phyloP scores from a whole-genome alignment of 2,113 vertebrate genomes.

The Tupaia tana region DNA sequence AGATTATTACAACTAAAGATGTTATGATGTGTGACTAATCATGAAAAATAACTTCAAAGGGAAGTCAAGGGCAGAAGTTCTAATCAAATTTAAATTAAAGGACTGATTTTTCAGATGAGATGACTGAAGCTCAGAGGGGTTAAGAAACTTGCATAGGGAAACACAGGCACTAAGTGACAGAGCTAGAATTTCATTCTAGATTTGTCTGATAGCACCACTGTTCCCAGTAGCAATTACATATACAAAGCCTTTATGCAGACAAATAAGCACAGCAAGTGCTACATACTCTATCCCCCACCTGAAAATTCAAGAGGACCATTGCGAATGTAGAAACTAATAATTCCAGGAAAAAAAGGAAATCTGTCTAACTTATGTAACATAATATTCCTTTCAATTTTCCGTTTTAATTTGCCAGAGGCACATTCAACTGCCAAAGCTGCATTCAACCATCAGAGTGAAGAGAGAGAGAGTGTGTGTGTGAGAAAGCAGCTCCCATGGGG shows the following conservation, averaged over 20 bases:
- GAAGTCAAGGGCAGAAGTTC: not conserved
- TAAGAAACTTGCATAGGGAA: not conserved
- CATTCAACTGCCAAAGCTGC: too few species aligned
- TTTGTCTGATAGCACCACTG: not conserved
- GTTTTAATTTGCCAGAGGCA: too few species aligned
- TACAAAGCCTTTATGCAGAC: not conserved
- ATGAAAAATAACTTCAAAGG: conserved; percentile 32
- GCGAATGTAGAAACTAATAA: not conserved
- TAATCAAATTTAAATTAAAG: not conserved
- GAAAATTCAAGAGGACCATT: not conserved
- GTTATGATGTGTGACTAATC: not conserved
- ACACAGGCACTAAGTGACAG: not conserved
- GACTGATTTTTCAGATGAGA: not conserved
- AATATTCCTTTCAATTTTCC: not conserved
- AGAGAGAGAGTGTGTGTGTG: too few species aligned
- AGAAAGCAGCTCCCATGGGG: too few species aligned
- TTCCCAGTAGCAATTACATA: not conserved
- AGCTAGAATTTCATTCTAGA: not conserved
- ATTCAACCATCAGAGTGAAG: too few species aligned
- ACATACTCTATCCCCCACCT: not conserved
- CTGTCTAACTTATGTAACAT: conserved; percentile 20
- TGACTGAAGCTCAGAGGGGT: not conserved
- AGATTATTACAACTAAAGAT: not conserved
- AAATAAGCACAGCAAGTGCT: not conserved
- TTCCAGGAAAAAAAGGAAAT: not conserved